Conservation (phyloP, 30 jellyfish, hydroid and myxozoan genomes). For the Phacellophora camtschatica region DNA sequence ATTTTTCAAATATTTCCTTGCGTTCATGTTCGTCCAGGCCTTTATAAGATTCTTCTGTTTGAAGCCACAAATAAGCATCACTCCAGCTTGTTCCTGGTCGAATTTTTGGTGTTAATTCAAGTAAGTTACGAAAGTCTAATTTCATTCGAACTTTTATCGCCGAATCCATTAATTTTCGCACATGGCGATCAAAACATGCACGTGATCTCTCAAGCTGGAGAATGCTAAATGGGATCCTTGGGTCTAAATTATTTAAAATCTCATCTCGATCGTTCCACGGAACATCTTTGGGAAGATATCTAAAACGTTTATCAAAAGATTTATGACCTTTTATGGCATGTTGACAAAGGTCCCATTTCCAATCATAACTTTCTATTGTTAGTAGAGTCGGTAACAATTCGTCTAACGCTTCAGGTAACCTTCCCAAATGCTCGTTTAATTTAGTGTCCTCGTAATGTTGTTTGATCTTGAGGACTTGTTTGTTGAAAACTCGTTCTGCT, state of each 20-base stretch:
- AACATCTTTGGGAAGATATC: slow-evolving; percentile 70
- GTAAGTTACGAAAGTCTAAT: slow-evolving; percentile 85
- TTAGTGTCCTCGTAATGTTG: slow-evolving; percentile 91
- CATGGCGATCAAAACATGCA: slow-evolving; percentile 98
- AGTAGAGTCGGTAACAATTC: slow-evolving; percentile 91
- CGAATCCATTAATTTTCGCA: slow-evolving; percentile 88
- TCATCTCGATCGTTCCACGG: slow-evolving; percentile 94
- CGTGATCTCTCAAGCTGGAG: slow-evolving; percentile 90
- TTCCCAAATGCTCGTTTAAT: slow-evolving; percentile 76
- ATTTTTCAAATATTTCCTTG: slow-evolving; percentile 88
- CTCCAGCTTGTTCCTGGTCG: slow-evolving; percentile 99
- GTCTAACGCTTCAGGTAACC: slow-evolving; percentile 95
- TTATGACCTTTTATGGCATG: slow-evolving; percentile 86
- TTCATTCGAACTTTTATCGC: slow-evolving; percentile 85
- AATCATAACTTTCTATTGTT: slow-evolving; percentile 81
- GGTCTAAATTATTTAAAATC: slow-evolving; percentile 55
- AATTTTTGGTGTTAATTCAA: slow-evolving; percentile 78
- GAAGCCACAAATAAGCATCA: slow-evolving; percentile 88
- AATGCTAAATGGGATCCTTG: slow-evolving; percentile 87
- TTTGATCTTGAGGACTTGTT: slow-evolving; percentile 85
- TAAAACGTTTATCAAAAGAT: slow-evolving; percentile 82
- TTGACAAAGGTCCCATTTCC: slow-evolving; percentile 99
- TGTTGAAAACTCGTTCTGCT: slow-evolving; percentile 78
- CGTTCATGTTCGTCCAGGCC: slow-evolving; percentile 90
- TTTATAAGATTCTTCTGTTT: slow-evolving; percentile 83